A percentile compares a stretch with the other conserved stretches of the same genome.
Conservation (phyloP, 35 echinoderm and acorn worm genomes). For the Antedon bifida region DNA sequence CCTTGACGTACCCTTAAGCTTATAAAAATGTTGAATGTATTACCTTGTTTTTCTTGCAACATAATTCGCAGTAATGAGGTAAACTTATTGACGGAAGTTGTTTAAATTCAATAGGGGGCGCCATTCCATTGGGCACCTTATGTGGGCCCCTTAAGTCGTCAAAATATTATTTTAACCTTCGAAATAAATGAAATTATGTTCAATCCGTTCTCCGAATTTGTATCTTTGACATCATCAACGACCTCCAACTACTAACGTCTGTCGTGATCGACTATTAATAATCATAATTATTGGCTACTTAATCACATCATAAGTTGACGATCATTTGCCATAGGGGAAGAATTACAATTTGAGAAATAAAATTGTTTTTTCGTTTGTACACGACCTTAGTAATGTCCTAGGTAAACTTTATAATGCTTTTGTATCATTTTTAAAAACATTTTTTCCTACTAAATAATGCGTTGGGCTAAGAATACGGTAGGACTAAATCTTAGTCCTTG, state of each 20-base stretch:
- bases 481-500: too few relatives aligned
- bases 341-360: too few relatives aligned
- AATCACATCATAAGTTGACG: too few relatives aligned
- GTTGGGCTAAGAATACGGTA: too few relatives aligned
- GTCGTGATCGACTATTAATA: not conserved
- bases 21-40: not conserved
- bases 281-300: not conserved
- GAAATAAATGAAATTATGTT: not conserved
- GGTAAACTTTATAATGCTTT: too few relatives aligned
- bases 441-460: too few relatives aligned
- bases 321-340: too few relatives aligned
- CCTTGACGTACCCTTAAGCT: not conserved
- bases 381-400: too few relatives aligned
- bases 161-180: not conserved
- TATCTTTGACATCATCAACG: not conserved
- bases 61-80: not conserved
- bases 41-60: not conserved
- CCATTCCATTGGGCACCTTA: not conserved
- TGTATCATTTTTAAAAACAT: too few relatives aligned
- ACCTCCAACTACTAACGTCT: too few relatives aligned
- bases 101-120: not conserved
- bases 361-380: too few relatives aligned
- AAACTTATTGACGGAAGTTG: not conserved
- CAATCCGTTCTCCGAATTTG: not conserved
- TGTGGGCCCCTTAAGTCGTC: not conserved